Percentiles rank a stretch among this genome's conserved stretches.
phyloP scores from a whole-genome alignment of 2,888 invertebrate species.

The Drosophila imparisetae region DNA sequence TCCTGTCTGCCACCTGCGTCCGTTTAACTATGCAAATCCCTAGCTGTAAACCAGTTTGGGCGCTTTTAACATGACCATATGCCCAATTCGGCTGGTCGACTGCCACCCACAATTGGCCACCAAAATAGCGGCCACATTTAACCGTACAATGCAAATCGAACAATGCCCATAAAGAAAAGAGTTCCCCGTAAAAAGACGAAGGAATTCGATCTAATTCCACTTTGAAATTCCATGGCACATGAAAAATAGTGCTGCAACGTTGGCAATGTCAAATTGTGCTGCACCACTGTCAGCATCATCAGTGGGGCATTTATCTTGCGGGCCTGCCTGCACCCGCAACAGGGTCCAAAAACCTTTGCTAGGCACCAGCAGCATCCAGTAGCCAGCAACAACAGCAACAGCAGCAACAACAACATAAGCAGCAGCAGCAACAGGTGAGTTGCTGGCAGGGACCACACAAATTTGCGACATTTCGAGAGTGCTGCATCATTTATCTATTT shows the following conservation, averaged over 20 bases:
- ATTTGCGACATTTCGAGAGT: slow-evolving; percentile 67
- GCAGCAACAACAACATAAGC: slow-evolving; percentile 13
- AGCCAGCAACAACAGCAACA: slow-evolving; percentile 4
- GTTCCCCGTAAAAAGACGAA: slow-evolving; percentile 1
- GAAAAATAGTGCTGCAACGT: slow-evolving; percentile 55
- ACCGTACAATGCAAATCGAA: slow-evolving; percentile 79
- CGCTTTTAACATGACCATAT: slow-evolving; percentile 29
- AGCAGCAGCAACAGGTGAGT: slow-evolving; percentile 63
- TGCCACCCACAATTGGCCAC: slow-evolving; percentile 78
- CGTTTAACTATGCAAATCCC: slow-evolving; percentile 57
- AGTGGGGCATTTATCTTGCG: slow-evolving; percentile 76
- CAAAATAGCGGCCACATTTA: slow-evolving; percentile 73
- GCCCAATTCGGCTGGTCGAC: slow-evolving; percentile 56
- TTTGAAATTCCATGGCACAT: slow-evolving; percentile 46
- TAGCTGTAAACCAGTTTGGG: slow-evolving; percentile 52
- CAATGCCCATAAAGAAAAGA: slow-evolving; percentile 68
- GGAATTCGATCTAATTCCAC: slow-evolving; percentile 41
- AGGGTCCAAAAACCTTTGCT: slow-evolving; percentile 26
- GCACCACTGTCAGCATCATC: slow-evolving; percentile 76
- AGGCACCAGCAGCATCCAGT: neutral
- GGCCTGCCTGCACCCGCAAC: slow-evolving; percentile 62
- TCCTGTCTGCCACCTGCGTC: slow-evolving; percentile 49
- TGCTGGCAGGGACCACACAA: slow-evolving; percentile 70
- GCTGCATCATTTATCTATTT: slow-evolving; percentile 79
- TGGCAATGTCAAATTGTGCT: slow-evolving; percentile 69